Evolutionary conservation across 2,888 invertebrate genomes (phyloP).

Genomic region (Leptinotarsa juncta): DNA sequence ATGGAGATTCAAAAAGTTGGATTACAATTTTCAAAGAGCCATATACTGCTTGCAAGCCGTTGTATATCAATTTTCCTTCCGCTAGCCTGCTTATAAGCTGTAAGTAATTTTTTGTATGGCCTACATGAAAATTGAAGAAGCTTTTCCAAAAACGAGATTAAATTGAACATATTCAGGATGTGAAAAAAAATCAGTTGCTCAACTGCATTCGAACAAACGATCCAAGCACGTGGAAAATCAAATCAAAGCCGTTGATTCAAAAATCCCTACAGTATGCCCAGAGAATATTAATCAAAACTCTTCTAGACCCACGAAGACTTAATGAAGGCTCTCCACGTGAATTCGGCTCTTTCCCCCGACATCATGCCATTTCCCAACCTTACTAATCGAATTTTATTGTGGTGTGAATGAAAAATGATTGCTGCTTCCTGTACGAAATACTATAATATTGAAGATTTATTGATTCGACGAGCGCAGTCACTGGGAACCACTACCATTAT

Average conservation of each 20-base stretch:
- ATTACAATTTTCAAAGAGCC: too few relatives aligned
- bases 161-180: not conserved
- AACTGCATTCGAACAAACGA: not conserved
- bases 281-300: slow-evolving; percentile 47
- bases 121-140: not conserved
- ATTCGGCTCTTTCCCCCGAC: not conserved
- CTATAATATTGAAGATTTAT: slow-evolving; percentile 14
- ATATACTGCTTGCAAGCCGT: too few relatives aligned
- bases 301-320: slow-evolving; percentile 43
- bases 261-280: slow-evolving; percentile 27
- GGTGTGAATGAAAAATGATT: slow-evolving; percentile 42
- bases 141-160: not conserved
- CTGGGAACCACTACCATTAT: slow-evolving; percentile 38
- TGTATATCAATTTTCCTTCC: too few relatives aligned
- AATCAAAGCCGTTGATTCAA: slow-evolving; percentile 6
- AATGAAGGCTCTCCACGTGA: slow-evolving; percentile 18
- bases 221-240: not conserved
- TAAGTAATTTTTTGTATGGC: too few relatives aligned
- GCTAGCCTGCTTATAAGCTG: too few relatives aligned
- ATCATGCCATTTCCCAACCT: slow-evolving; percentile 35
- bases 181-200: not conserved
- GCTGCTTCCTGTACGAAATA: slow-evolving; percentile 9
- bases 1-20: too few relatives aligned
- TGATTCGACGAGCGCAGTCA: not conserved
- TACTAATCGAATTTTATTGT: slow-evolving; percentile 47